Evolutionary conservation across 37 sponge, comb jelly and placozoan genomes (phyloP), one percentile per base, ranked within the genome.

Genomic region (Mnemiopsis leidyi): DNA sequence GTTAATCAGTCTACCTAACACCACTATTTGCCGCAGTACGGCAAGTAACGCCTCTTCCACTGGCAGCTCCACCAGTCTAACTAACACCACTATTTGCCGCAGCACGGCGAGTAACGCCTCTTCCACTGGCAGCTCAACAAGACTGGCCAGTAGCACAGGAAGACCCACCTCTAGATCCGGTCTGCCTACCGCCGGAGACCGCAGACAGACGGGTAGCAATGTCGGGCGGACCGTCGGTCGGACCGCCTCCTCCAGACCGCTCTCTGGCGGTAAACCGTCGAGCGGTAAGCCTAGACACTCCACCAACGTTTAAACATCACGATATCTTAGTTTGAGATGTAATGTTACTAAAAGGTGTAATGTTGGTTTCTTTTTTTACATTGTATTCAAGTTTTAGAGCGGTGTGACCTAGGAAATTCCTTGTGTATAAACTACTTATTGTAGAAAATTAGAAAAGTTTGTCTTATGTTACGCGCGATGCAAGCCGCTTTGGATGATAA

Each of bases 241-340:
- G 5, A 5, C 61, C 13, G 61, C 61, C 5, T 5, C 9, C 5
- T 18, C 61, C 61, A 48, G 61, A 48, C 73, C 73, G 13, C 61
- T 48, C 9, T 48, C 61, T 48, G 13, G 61, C 61, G 61, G 61
- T 5, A 13, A 13, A 5, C 61, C 9, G 13, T 13, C 5, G 13
- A 5, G 9, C 61, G 13, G 13, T 48, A 48, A 48, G 13, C 13
- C 61, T 18, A 36, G 79, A 32, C 79, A 77, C 18, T 77, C 79
- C 79, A 77, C 79, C 36, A 77, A 77, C 33, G 79, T 77, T 3
- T 69, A 25, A 69, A 69, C n/a, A 48, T 13, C n/a, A n/a, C n/a
- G n/a, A n/a, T n/a, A n/a, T n/a, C n/a, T n/a, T n/a, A n/a, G n/a
- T n/a, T n/a, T n/a, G n/a, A n/a, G n/a, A n/a, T n/a, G n/a, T n/a